phyloP scores from a whole-genome alignment of 2,797 vertebrate genomes.

The Phrynocephalus guinanensis region DNA sequence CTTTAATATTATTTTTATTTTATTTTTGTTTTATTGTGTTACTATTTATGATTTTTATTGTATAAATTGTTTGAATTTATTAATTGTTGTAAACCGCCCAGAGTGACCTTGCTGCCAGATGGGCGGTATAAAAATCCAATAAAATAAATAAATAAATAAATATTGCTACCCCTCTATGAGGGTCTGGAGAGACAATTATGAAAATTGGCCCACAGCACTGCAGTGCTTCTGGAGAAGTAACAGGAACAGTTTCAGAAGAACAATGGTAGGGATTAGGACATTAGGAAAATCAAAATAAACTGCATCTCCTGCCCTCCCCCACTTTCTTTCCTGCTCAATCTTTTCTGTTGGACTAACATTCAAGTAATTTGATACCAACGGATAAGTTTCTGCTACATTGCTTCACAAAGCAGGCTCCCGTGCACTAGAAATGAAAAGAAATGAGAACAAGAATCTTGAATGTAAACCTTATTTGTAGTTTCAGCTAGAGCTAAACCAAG shows the following conservation, averaged over 20 bases:
- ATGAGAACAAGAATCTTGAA: too few relatives aligned
- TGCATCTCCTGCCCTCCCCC: too few relatives aligned
- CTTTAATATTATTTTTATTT: too few relatives aligned
- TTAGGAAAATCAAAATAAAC: background rate
- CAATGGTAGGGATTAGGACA: background rate
- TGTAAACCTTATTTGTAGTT: background rate
- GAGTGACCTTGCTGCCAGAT: too few relatives aligned
- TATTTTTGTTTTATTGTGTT: too few relatives aligned
- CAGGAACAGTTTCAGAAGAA: background rate
- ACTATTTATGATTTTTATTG: too few relatives aligned
- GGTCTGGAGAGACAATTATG: background rate
- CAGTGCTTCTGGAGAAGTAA: background rate
- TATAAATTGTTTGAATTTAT: too few relatives aligned
- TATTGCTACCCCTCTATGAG: background rate
- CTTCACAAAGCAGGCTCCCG: background rate
- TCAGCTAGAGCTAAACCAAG: background rate
- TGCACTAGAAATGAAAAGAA: too few relatives aligned
- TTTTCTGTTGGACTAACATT: background rate
- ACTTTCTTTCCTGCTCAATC: background rate
- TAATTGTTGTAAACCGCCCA: too few relatives aligned
- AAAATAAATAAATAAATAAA: too few relatives aligned
- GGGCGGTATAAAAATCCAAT: too few relatives aligned
- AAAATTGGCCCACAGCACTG: background rate
- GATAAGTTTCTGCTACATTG: background rate
- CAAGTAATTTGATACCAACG: background rate